phyloP scores from a whole-genome alignment of 2,888 invertebrate genomes.

The Drosophila lutescens region DNA sequence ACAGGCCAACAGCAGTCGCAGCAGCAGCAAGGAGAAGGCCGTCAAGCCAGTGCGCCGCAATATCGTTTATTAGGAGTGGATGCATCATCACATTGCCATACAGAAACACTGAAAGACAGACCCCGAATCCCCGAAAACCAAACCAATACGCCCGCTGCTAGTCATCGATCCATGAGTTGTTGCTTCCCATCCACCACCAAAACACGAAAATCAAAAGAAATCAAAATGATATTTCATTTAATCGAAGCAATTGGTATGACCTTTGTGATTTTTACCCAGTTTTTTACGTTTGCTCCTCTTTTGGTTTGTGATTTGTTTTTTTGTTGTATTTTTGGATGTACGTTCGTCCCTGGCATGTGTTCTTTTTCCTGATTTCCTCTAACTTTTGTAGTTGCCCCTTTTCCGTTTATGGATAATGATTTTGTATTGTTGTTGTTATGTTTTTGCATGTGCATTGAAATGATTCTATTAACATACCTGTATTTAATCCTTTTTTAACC shows the following conservation, averaged over 20 bases:
- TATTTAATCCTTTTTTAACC: slow-evolving; percentile 1
- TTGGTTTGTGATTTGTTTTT: slow-evolving; percentile 9
- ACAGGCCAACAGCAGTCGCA: slow-evolving; percentile 65
- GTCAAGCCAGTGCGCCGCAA: slow-evolving; percentile 74
- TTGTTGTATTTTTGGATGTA: slow-evolving; percentile 4
- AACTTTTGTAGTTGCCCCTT: neutral
- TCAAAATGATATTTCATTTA: slow-evolving; percentile 30
- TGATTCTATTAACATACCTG: slow-evolving; percentile 5
- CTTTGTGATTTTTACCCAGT: slow-evolving; percentile 24
- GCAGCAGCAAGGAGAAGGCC: slow-evolving; percentile 75
- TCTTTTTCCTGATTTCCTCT: neutral
- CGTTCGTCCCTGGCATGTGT: slow-evolving; percentile 23
- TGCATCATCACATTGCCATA: slow-evolving; percentile 35
- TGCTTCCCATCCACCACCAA: slow-evolving; percentile 41
- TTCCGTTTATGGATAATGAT: slow-evolving; percentile 9
- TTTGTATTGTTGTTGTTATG: slow-evolving; percentile 75
- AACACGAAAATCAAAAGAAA: slow-evolving; percentile 18
- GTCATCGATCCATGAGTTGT: slow-evolving; percentile 37
- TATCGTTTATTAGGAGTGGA: slow-evolving; percentile 73
- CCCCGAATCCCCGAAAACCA: slow-evolving; percentile 20
- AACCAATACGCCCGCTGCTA: slow-evolving; percentile 16
- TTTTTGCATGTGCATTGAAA: slow-evolving; percentile 67
- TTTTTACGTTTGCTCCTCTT: neutral
- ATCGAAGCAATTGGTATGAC: slow-evolving; percentile 50
- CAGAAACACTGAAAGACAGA: slow-evolving; percentile 34